Evolutionary conservation across 92 coral and sea anemone genomes (phyloP), one percentile per base, ranked within the genome.

Genomic region (Epizoanthus fatuus): DNA sequence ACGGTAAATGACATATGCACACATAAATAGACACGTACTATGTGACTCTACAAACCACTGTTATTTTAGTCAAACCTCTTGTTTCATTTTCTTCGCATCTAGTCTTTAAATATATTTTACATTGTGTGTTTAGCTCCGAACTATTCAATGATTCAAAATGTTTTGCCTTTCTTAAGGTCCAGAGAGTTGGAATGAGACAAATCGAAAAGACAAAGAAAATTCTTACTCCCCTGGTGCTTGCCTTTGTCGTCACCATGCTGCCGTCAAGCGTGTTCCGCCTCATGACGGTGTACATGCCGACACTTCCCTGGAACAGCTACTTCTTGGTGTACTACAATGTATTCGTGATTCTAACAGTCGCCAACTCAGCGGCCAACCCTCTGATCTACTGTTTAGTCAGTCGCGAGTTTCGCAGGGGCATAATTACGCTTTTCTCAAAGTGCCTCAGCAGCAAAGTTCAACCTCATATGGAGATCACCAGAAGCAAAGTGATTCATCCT

Each of bases 161-260:
- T 9, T 49, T 49, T 49, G 11, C 11, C 2, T 8, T 49, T 12
- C 1, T 8, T 49, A 59, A 77, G 82, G 82, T 47, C 14, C 82
- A 77, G 17, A 67, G 67, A 60, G 35, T 39, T 3, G 56, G 44
- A 57, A 42, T 60, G 56, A 77, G 70, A 25, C 82, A 77, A 29
- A 29, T 74, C 13, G 79, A 74, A 38, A 77, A 77, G 82, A 59
- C 82, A 59, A 77, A 77, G 39, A 52, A 77, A 60, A 77, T 77
- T 20, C 70, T 77, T 4, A 77, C 82, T 44, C 82, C 82, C 53
- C 70, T 77, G 35, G 82, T 59, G 2, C 82, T 77, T 5, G 69
- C 63, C 2, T 77, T 77, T 77, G 82, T 77, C 44, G 55, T 60
- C 56, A 77, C 82, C 69, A 77, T 77, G 82, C 40, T 77, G 38